Conservation (phyloP, 2,888 invertebrate genomes). For the Rhingia rostrata region DNA sequence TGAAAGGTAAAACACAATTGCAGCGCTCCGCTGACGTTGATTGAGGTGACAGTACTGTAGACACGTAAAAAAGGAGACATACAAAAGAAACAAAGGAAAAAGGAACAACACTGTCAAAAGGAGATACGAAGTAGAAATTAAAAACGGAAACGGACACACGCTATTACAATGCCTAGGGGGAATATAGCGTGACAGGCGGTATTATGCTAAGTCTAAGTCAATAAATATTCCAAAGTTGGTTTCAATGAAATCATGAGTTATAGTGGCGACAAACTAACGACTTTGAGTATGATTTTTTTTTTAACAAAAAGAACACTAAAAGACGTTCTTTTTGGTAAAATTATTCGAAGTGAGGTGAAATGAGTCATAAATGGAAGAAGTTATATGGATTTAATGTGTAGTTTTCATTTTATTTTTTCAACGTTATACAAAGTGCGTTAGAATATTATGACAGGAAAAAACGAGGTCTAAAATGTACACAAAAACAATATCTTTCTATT, state of each 20-base stretch:
- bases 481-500: too few relatives aligned
- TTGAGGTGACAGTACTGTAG: slow-evolving; percentile 60
- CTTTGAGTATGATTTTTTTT: neutral
- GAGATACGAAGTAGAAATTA: slow-evolving; percentile 44
- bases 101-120: slow-evolving; percentile 34
- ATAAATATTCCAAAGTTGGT: slow-evolving; percentile 46
- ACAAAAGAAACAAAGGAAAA: slow-evolving; percentile 39
- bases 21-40: slow-evolving; percentile 52
- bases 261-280: slow-evolving; percentile 17
- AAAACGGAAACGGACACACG: slow-evolving; percentile 71
- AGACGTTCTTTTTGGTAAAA: neutral
- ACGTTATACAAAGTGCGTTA: neutral
- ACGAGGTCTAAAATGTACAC: too few relatives aligned
- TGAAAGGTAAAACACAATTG: slow-evolving; percentile 61
- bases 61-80: slow-evolving; percentile 59
- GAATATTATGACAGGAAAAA: too few relatives aligned
- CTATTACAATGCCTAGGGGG: slow-evolving; percentile 39
- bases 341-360: neutral
- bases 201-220: slow-evolving; percentile 50
- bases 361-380: slow-evolving; percentile 12
- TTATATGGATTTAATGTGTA: too few relatives aligned
- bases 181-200: slow-evolving; percentile 62
- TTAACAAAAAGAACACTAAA: neutral
- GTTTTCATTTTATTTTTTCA: neutral
- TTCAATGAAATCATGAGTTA: slow-evolving; percentile 53